Evolutionary conservation across 1,140 invertebrate species (phyloP).

Genomic region (Diorhabda sublineata): DNA sequence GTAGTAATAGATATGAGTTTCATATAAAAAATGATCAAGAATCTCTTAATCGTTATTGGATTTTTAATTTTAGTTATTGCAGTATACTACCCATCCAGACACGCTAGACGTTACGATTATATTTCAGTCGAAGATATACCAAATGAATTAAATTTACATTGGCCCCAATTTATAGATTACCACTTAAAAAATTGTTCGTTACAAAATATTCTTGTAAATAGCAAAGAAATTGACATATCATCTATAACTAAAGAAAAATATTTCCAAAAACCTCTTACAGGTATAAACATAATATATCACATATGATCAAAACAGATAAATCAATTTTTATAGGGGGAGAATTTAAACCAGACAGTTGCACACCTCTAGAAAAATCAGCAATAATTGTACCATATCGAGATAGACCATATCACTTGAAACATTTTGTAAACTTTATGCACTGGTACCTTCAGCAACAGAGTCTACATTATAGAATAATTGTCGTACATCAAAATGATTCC

Average conservation of each 20-base stretch:
- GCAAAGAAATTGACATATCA: slow-evolving; percentile 27
- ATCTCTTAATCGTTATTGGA: slow-evolving; percentile 13
- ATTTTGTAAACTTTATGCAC: slow-evolving; percentile 86
- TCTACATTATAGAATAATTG: slow-evolving; percentile 76
- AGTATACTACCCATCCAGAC: slow-evolving; percentile 39
- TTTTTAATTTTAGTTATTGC: slow-evolving; percentile 27
- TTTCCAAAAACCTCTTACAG: slow-evolving; percentile 20
- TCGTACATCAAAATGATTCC: slow-evolving; percentile 80
- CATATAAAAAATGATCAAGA: slow-evolving; percentile 11
- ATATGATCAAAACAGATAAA: neutral
- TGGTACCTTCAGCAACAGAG: slow-evolving; percentile 82
- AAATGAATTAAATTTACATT: slow-evolving; percentile 26
- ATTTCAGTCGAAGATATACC: slow-evolving; percentile 28
- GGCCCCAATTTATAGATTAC: slow-evolving; percentile 12
- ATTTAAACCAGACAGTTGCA: slow-evolving; percentile 69
- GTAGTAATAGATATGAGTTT: neutral
- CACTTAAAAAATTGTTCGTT: slow-evolving; percentile 37
- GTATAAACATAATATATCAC: slow-evolving; percentile 14
- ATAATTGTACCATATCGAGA: slow-evolving; percentile 88
- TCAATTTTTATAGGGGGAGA: slow-evolving; percentile 55
- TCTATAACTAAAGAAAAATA: slow-evolving; percentile 22
- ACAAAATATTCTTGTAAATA: slow-evolving; percentile 32
- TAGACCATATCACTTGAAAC: slow-evolving; percentile 70
- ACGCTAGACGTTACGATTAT: slow-evolving; percentile 39
- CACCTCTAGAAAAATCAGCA: slow-evolving; percentile 72